Conservation (phyloP, 2,888 invertebrate genomes). For the Chrysotoxum bicinctum region DNA sequence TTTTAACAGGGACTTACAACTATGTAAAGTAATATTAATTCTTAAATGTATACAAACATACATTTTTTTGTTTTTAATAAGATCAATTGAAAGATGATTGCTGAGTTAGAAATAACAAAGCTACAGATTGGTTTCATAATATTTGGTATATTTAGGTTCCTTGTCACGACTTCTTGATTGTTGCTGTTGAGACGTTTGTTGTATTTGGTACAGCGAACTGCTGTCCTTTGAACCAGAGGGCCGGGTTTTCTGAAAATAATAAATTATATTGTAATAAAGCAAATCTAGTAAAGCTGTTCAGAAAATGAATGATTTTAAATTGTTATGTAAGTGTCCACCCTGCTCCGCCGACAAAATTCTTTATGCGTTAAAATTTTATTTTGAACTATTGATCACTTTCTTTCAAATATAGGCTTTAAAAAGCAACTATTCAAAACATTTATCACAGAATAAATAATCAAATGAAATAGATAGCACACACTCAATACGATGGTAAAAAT, state of each 20-base stretch:
- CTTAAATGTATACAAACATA: slow-evolving; percentile 18
- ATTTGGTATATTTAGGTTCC: slow-evolving; percentile 78
- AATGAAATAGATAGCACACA: too few species aligned
- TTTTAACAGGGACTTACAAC: slow-evolving; percentile 4
- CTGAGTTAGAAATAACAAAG: slow-evolving; percentile 17
- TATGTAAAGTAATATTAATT: slow-evolving; percentile 12
- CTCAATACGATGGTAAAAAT: too few species aligned
- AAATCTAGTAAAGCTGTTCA: too few species aligned
- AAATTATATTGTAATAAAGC: too few species aligned
- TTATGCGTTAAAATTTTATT: too few species aligned
- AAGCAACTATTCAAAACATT: too few species aligned
- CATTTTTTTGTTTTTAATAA: slow-evolving; percentile 12
- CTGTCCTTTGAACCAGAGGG: slow-evolving; percentile 67
- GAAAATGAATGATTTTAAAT: too few species aligned
- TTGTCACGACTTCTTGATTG: slow-evolving; percentile 75
- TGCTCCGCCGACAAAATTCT: too few species aligned
- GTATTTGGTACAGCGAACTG: slow-evolving; percentile 67
- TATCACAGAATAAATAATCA: too few species aligned
- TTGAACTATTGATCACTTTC: too few species aligned
- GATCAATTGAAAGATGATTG: slow-evolving; percentile 37
- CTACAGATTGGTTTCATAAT: slow-evolving; percentile 80
- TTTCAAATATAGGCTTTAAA: too few species aligned
- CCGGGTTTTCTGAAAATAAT: slow-evolving; percentile 75
- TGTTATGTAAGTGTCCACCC: too few species aligned
- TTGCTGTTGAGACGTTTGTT: slow-evolving; percentile 65